These are phyloP conservation scores for Sylvietta virens DNA, from an alignment of 2,113 vertebrate species.

Conservation along the genomic window DNA sequence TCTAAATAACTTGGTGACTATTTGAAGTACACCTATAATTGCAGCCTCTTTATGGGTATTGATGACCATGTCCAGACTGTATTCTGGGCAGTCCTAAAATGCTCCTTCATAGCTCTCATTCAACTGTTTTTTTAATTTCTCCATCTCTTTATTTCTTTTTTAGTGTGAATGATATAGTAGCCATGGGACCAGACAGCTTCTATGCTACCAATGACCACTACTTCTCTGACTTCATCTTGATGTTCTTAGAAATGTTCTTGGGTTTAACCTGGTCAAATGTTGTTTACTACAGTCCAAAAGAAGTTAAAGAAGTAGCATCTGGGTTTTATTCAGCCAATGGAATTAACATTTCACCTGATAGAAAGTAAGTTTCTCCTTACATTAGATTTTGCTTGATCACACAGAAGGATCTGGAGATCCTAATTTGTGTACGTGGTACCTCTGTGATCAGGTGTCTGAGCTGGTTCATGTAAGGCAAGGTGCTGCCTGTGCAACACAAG, in stretches of 20 bases:
- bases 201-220: constrained; percentile 93
- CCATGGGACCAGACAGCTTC: constrained; percentile 85
- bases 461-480: background rate
- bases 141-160: background rate
- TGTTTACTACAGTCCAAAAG: constrained; percentile 85
- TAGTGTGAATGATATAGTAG: constrained; percentile 90
- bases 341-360: constrained; percentile 85
- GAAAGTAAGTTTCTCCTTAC: constrained; percentile 70
- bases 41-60: background rate
- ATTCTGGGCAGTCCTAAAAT: background rate
- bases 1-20: background rate
- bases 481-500: background rate
- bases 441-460: background rate
- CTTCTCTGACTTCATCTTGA: constrained; percentile 60
- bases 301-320: constrained; percentile 82
- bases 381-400: background rate
- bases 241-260: constrained; percentile 70
- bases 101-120: background rate
- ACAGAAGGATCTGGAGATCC: background rate
- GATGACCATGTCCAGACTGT: background rate
- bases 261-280: constrained; percentile 78
- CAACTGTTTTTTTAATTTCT: background rate
- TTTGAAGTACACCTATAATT: background rate
- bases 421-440: fast-evolving
- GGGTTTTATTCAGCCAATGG: constrained; percentile 84